phyloP scores from a whole-genome alignment of 1,140 invertebrate genomes.

The Choristoneura fumiferana region DNA sequence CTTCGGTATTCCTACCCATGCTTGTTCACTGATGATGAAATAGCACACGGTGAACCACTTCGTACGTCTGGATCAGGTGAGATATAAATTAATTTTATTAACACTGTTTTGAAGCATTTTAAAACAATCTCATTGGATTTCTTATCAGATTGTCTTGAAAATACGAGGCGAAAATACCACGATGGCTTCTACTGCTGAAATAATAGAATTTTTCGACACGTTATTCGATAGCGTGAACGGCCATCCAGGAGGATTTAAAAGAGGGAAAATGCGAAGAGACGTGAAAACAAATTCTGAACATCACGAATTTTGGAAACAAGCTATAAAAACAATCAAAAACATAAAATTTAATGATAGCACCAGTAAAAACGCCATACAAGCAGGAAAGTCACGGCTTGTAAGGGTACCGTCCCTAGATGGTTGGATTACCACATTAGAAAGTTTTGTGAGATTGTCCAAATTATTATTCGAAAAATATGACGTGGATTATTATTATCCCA shows the following conservation, averaged over 20 bases:
- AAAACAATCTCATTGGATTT: no score
- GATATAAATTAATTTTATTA: not conserved
- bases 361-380: conserved; percentile 22
- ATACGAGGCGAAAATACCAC: not conserved
- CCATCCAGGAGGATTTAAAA: conserved; percentile 14
- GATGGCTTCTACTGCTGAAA: conserved; percentile 23
- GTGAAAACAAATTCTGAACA: conserved; percentile 22
- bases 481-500: conserved; percentile 24
- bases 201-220: conserved; percentile 26
- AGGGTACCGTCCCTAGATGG: no score
- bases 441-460: no score
- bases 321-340: no score
- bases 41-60: conserved; percentile 13
- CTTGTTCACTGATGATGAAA: conserved; percentile 27
- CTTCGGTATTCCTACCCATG: conserved; percentile 22
- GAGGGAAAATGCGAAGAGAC: conserved; percentile 25
- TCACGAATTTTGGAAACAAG: conserved; percentile 22
- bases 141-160: no score
- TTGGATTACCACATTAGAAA: no score
- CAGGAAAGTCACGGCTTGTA: conserved; percentile 5
- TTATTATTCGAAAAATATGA: conserved; percentile 25
- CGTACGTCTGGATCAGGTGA: not conserved
- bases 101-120: no score
- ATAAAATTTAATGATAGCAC: conserved; percentile 6
- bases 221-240: conserved; percentile 30